phyloP scores from a whole-genome alignment of 2,888 invertebrate genomes.

The Exocentrus adspersus region DNA sequence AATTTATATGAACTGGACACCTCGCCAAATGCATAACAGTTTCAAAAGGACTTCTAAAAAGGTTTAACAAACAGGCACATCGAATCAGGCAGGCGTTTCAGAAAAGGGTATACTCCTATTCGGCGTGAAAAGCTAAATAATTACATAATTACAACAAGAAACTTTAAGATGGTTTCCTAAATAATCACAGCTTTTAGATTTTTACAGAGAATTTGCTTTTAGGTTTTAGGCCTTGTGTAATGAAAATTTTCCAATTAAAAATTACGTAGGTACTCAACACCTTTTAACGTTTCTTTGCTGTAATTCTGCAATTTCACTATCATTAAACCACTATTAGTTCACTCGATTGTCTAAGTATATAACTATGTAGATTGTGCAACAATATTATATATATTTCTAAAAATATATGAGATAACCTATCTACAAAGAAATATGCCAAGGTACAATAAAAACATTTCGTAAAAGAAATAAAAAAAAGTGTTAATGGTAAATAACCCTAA shows the following conservation, averaged over 20 bases:
- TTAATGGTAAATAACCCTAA: slow-evolving; percentile 18
- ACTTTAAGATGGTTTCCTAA: neutral
- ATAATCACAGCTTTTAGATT: too few relatives aligned
- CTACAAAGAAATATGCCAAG: slow-evolving; percentile 3
- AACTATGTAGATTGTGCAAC: slow-evolving; percentile 43
- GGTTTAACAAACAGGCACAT: slow-evolving; percentile 18
- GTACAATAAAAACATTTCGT: neutral
- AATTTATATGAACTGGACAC: neutral
- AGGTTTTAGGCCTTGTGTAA: too few relatives aligned
- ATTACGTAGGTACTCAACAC: too few relatives aligned
- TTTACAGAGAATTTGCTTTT: too few relatives aligned
- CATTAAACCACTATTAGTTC: neutral
- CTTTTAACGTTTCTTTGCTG: neutral
- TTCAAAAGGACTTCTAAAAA: slow-evolving; percentile 2
- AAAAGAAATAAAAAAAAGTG: slow-evolving; percentile 3
- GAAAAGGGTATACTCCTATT: slow-evolving; percentile 1
- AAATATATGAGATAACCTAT: slow-evolving; percentile 31
- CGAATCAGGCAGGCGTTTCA: slow-evolving; percentile 1
- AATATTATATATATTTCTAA: slow-evolving; percentile 39
- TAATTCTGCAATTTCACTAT: slow-evolving; percentile 31
- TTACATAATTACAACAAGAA: slow-evolving; percentile 15
- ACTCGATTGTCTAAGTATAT: slow-evolving; percentile 41
- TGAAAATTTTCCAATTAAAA: too few relatives aligned
- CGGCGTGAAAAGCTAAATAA: neutral
- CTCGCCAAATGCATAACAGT: neutral